Evolutionary conservation across 2,888 invertebrate genomes (phyloP), one percentile per base, ranked within the genome.

Genomic region (Phengaris arion): DNA sequence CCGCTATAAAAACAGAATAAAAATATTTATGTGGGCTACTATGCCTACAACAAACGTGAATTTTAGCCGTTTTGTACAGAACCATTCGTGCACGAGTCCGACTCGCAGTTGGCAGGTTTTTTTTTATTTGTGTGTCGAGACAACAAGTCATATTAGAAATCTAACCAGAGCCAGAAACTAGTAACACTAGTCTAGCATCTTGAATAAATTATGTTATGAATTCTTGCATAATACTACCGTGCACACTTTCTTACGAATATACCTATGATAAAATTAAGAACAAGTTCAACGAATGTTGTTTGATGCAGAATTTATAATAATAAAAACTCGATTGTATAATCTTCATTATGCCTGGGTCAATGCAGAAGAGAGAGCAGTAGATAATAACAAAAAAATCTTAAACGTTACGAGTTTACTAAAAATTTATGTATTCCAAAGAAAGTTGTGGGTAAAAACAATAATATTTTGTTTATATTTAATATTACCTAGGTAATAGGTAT

Each of bases 161-260:
- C 54, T 48, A 52, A 12, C 64, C 22, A 6, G 64, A 35, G 35
- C 64, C 35, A 64, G 35, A 6, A 64, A 64, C 64, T 64, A 35
- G 64, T 45, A 64, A 64, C 35, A 35, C 35, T 2, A 64, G 64
- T 64, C 64, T 64, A 64, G 64, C 64, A 45, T 64, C 64, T 45
- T 64, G 64, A 64, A 64, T 64, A 64, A 64, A 64, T 45, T 64
- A 64, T 64, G 64, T 64, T 64, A 64, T 64, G 45, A 35, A 64
- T 64, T 35, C 35, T 64, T 64, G 35, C 64, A 64, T 45, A 64
- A 64, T 15, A 64, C 45, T 12, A 45, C 64, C 64, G 6, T 64
- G 64, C 35, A 64, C 35, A 64, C 64, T 64, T 13, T 64, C 64
- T 45, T 64, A 45, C 64, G 64, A 59, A 59, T 59, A 59, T 22